Conservation (phyloP, 2,888 invertebrate genomes). For the Drosophila rubida region DNA sequence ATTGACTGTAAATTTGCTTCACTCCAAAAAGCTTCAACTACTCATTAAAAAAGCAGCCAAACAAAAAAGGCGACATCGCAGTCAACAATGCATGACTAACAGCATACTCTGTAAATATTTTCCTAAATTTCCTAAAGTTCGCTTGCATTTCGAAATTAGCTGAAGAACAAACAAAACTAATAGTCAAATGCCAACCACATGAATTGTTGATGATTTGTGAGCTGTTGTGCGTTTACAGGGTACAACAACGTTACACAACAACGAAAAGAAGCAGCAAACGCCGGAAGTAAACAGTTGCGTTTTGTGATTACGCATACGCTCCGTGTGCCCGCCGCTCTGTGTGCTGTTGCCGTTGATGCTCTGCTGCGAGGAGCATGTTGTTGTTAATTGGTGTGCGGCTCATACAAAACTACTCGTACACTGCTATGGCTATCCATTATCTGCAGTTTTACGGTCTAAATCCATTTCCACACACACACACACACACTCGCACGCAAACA, state of each 20-base stretch:
- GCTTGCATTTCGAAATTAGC: too few relatives aligned
- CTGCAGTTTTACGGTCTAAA: slow-evolving; percentile 79
- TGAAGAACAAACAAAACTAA: too few relatives aligned
- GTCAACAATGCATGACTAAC: neutral
- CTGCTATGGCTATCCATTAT: slow-evolving; percentile 60
- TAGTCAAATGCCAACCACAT: too few relatives aligned
- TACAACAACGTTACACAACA: neutral
- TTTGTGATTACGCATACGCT: slow-evolving; percentile 70
- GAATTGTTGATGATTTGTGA: too few relatives aligned
- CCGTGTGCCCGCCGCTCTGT: slow-evolving; percentile 33
- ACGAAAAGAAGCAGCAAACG: neutral
- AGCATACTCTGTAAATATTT: neutral
- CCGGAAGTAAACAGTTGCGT: slow-evolving; percentile 47
- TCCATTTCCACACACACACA: slow-evolving; percentile 57
- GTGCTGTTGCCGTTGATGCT: slow-evolving; percentile 1
- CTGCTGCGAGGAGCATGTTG: slow-evolving; percentile 5
- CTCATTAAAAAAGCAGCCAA: slow-evolving; percentile 61
- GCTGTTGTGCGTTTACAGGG: neutral
- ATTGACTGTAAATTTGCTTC: slow-evolving; percentile 76
- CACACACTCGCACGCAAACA: too few relatives aligned
- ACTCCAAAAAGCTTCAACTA: slow-evolving; percentile 72
- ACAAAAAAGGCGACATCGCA: neutral
- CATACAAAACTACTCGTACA: slow-evolving; percentile 43
- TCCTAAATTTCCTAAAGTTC: too few relatives aligned
- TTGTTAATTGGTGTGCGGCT: slow-evolving; percentile 47